Percentiles rank a stretch among this genome's conserved stretches.
Evolutionary conservation across 2,113 vertebrate species (phyloP).

Genomic region (Alosa alosa): DNA sequence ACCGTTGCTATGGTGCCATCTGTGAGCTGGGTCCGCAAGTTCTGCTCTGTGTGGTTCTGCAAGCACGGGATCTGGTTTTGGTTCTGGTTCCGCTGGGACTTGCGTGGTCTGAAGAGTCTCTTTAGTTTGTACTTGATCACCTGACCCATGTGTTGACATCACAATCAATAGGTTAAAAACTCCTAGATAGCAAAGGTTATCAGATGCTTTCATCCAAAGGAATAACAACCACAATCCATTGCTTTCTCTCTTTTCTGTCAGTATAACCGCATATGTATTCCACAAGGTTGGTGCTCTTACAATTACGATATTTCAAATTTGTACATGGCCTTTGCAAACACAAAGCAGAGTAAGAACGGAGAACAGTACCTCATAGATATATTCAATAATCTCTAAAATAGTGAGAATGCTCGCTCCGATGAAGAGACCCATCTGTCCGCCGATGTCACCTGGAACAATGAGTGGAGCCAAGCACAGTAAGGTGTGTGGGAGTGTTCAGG

Average conservation of each 20-base stretch:
- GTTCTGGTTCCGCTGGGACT: conserved; percentile 75
- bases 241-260: too few relatives aligned
- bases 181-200: too few relatives aligned
- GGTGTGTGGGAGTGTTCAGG: neutral
- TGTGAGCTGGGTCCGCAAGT: conserved; percentile 34
- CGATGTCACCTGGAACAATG: conserved; percentile 68
- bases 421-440: conserved; percentile 76
- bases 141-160: conserved; percentile 54
- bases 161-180: neutral
- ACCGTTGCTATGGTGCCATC: conserved; percentile 83
- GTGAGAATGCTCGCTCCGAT: conserved; percentile 76
- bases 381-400: conserved; percentile 73
- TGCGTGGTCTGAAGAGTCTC: conserved; percentile 77
- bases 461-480: neutral
- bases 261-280: too few relatives aligned
- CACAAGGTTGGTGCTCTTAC: too few relatives aligned
- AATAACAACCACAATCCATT: too few relatives aligned
- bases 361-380: conserved; percentile 69
- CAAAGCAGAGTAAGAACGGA: neutral
- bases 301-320: neutral
- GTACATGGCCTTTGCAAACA: neutral
- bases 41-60: conserved; percentile 43
- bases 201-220: neutral
- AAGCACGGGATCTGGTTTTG: conserved; percentile 54
- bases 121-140: conserved; percentile 82